Evolutionary conservation across 2,888 invertebrate genomes (phyloP).

Genomic region (Cryptus viduatorius): DNA sequence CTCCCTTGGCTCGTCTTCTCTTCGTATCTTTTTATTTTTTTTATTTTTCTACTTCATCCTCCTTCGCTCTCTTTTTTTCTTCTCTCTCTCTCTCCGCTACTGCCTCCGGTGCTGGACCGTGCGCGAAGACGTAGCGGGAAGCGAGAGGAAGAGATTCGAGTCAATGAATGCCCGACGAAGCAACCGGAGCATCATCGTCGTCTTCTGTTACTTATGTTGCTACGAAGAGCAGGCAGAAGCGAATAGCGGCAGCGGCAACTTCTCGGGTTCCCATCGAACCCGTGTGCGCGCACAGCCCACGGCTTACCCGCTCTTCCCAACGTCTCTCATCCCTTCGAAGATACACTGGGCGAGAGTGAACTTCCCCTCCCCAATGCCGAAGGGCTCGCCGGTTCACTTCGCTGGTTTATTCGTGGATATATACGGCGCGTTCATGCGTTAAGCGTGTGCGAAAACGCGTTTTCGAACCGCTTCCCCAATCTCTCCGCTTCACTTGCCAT

Average conservation of each 20-base stretch:
- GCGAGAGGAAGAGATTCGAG: constrained; percentile 26
- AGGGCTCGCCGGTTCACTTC: constrained; percentile 54
- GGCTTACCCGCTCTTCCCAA: constrained; percentile 55
- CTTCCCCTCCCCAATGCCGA: constrained; percentile 41
- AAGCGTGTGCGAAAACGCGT: constrained; percentile 1
- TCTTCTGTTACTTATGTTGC: constrained; percentile 66
- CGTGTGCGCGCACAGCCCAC: constrained; percentile 38
- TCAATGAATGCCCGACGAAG: constrained; percentile 14
- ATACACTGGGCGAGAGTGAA: constrained; percentile 16
- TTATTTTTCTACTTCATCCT: constrained; percentile 54
- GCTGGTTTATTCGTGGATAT: constrained; percentile 7
- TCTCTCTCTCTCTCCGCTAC: constrained; percentile 61
- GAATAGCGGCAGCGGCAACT: constrained; percentile 73
- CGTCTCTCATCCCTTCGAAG: constrained; percentile 62
- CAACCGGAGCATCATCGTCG: constrained; percentile 28
- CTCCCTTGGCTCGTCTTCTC: constrained; percentile 50
- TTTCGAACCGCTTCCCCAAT: constrained; percentile 3
- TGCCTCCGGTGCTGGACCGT: constrained; percentile 58
- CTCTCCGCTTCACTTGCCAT: constrained; percentile 1
- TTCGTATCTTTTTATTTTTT: constrained; percentile 66
- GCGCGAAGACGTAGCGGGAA: constrained; percentile 9
- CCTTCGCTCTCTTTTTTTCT: constrained; percentile 50
- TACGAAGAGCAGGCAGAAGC: constrained; percentile 62
- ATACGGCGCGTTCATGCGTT: constrained; percentile 4
- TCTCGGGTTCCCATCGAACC: constrained; percentile 80